A percentile compares a stretch with the other conserved stretches of the same genome.
phyloP scores from a whole-genome alignment of 2,888 invertebrate species.

The Biston stratarius region DNA sequence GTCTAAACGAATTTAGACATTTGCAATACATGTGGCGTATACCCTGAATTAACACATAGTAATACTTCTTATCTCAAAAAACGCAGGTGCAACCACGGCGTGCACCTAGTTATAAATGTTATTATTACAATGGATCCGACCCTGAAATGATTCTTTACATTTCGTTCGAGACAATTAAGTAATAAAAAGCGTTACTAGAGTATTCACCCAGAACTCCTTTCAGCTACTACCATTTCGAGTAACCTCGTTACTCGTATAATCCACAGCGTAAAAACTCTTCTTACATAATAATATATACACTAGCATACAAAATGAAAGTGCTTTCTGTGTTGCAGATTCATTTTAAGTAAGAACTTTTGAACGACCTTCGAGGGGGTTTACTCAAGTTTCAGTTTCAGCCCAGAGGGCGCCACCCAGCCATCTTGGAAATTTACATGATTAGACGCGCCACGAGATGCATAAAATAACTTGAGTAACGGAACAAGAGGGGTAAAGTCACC shows the following conservation, averaged over 20 bases:
- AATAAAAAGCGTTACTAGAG: no score
- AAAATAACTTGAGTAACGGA: slow-evolving; percentile 55
- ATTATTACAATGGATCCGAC: no score
- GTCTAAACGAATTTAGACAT: no score
- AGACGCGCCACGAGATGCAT: slow-evolving; percentile 71
- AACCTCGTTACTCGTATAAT: not conserved
- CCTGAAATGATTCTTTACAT: no score
- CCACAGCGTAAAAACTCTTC: not conserved
- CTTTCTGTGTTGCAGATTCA: slow-evolving; percentile 75
- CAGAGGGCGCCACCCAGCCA: slow-evolving; percentile 69
- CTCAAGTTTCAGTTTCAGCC: slow-evolving; percentile 79
- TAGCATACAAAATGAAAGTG: slow-evolving; percentile 76
- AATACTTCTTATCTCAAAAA: no score
- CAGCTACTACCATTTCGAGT: not conserved
- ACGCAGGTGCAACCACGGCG: no score
- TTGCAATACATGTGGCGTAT: no score
- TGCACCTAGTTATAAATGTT: no score
- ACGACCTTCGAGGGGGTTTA: slow-evolving; percentile 80
- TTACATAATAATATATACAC: slow-evolving; percentile 37
- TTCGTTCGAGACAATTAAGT: no score
- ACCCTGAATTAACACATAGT: no score
- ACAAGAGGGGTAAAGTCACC: slow-evolving; percentile 47
- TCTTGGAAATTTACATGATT: slow-evolving; percentile 82
- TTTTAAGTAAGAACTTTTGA: slow-evolving; percentile 79
- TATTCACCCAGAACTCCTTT: no score